These are phyloP conservation scores for Acanthosepion pharaonis DNA, from an alignment of 2,888 invertebrate genomes.

Conservation along the genomic window DNA sequence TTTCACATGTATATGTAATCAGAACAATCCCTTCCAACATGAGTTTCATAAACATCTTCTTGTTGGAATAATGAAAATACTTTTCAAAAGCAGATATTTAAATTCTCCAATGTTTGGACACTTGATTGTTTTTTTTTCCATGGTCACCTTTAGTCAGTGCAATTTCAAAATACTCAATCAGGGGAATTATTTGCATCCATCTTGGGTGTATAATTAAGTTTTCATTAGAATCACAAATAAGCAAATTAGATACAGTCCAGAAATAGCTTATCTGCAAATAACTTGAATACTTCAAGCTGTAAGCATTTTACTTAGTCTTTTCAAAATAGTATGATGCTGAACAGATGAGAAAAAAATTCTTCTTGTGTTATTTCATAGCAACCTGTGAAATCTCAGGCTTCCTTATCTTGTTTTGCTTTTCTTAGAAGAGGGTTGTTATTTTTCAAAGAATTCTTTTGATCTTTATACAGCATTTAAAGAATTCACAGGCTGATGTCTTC, in stretches of 20 bases:
- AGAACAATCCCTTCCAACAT: no score
- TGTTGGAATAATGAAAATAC: no score
- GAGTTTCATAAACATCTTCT: no score
- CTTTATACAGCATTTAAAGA: neutral
- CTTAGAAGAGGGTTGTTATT: neutral
- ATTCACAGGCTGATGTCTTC: neutral
- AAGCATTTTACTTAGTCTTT: neutral
- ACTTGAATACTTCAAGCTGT: slow-evolving; percentile 21
- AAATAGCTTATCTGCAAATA: neutral
- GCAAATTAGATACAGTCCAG: neutral
- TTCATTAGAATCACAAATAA: neutral
- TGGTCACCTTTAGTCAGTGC: no score
- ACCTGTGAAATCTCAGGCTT: neutral
- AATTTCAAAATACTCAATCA: no score
- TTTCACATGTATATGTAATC: no score
- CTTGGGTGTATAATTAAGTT: neutral
- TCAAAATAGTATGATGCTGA: neutral
- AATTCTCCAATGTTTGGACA: no score
- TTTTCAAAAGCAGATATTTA: no score
- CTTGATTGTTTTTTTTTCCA: no score
- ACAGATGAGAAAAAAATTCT: neutral
- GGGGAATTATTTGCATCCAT: no score
- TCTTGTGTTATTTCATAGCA: neutral
- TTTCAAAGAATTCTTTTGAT: neutral
- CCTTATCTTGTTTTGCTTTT: neutral